A percentile compares a stretch with the other conserved stretches of the same genome.
These are phyloP conservation scores for Cosmopolites sordidus DNA, from an alignment of 2,888 invertebrate species.

Conservation along the genomic window DNA sequence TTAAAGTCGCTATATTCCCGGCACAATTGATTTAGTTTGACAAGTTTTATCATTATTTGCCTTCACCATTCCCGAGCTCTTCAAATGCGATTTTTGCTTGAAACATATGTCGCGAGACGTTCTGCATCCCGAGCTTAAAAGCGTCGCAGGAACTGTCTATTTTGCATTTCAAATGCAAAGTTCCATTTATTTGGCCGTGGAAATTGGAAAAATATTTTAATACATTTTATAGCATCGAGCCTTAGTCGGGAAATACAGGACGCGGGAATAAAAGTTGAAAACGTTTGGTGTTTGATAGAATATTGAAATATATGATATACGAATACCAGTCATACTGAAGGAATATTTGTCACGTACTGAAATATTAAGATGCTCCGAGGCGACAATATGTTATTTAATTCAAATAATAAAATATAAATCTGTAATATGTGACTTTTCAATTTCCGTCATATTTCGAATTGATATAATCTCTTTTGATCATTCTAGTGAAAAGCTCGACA, in stretches of 20 bases:
- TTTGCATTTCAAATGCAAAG: slow-evolving; percentile 13
- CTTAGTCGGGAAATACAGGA: not conserved
- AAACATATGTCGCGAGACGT: slow-evolving; percentile 3
- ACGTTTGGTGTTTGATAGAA: not conserved
- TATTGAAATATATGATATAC: too few species aligned
- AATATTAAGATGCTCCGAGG: too few species aligned
- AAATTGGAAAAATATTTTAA: slow-evolving; percentile 16
- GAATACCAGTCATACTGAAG: too few species aligned
- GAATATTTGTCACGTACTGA: too few species aligned
- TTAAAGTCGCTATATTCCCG: too few species aligned
- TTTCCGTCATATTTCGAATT: too few species aligned
- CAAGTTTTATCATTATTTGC: not conserved
- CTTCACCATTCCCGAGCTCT: not conserved
- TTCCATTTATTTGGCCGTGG: slow-evolving; percentile 4
- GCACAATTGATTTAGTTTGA: not conserved
- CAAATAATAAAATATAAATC: too few species aligned
- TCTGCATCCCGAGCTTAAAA: slow-evolving; percentile 1
- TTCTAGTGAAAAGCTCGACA: too few species aligned
- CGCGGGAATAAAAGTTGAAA: slow-evolving; percentile 2
- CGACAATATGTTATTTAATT: too few species aligned
- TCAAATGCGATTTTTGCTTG: not conserved
- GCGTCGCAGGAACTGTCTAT: slow-evolving; percentile 9
- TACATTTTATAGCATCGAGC: slow-evolving; percentile 7
- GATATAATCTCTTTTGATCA: too few species aligned
- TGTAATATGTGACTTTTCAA: too few species aligned